Percentiles rank a stretch among this genome's conserved stretches.
phyloP scores from a whole-genome alignment of 2,888 invertebrate species.

The Synergus laeviventris region DNA sequence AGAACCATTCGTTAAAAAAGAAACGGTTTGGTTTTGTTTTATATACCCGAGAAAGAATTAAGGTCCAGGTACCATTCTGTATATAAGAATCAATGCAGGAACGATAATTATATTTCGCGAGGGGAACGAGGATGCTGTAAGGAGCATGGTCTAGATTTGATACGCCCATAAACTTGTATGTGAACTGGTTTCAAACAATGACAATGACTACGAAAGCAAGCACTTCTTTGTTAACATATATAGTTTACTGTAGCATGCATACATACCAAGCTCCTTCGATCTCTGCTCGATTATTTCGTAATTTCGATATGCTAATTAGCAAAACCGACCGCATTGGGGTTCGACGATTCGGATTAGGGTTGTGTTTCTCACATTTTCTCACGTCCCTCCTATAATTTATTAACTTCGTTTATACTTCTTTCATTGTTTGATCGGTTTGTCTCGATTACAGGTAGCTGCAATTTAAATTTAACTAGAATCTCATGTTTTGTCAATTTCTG shows the following conservation, averaged over 20 bases:
- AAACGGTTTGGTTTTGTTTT: conserved; percentile 37
- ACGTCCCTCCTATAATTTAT: conserved; percentile 61
- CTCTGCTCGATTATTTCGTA: conserved; percentile 74
- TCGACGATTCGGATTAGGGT: conserved; percentile 56
- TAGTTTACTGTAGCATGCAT: conserved; percentile 46
- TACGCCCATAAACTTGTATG: conserved; percentile 51
- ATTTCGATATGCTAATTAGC: conserved; percentile 73
- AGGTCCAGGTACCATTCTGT: conserved; percentile 58
- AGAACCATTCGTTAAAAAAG: neutral
- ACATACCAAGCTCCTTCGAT: conserved; percentile 62
- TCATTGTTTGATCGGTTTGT: conserved; percentile 12
- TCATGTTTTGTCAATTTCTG: too few species aligned
- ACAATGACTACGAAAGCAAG: conserved; percentile 60
- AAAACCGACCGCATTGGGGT: conserved; percentile 53
- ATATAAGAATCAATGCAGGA: conserved; percentile 75
- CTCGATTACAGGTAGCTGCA: neutral
- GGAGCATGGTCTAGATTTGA: conserved; percentile 52
- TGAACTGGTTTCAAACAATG: conserved; percentile 76
- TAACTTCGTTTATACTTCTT: conserved; percentile 27
- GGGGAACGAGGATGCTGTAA: conserved; percentile 71
- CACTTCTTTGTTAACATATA: conserved; percentile 51
- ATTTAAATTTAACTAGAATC: neutral
- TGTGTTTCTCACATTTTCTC: conserved; percentile 65
- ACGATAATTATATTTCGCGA: conserved; percentile 73
- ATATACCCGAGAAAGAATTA: conserved; percentile 17